Evolutionary conservation across 2,113 vertebrate species (phyloP), one percentile per base, ranked within the genome.

Genomic region (Bufo bufo): DNA sequence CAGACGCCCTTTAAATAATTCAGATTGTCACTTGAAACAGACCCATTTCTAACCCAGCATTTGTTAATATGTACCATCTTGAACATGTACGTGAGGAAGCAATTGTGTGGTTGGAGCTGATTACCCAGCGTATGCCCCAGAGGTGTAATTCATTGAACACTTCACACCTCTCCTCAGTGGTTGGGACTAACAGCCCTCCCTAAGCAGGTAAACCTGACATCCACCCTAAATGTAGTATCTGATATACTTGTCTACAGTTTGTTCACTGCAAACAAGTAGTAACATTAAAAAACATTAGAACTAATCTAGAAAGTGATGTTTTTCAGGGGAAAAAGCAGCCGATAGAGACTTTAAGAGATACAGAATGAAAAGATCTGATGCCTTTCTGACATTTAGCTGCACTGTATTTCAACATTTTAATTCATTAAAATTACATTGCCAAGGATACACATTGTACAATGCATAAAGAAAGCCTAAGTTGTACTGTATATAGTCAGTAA

Each of bases 361-460:
- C 45, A 52, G 72, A 66, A n/a, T 49, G 11, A 77, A 50, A 65
- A 86, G 59, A 86, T 77, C 72, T n/a, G 33, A 77, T 85, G 33
- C 33, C 63, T 47, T 58, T 54, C 33, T 58, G 58, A 77, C 74
- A 58, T 63, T 17, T 50, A 77, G 72, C 43, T 49, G 71, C 71
- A 85, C 84, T 82, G 45, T 88, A 71, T 33, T 80, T 47, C 4
- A 75, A 75, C 79, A 87, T 82, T 82, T 20, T 59, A 50, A 63
- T 33, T 82, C 66, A 63, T 71, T 83, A 82, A 58, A 87, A 83
- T 77, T 4, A 88, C 80, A 88, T 74, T 58, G 33, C 56, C 79
- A 87, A 72, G 14, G 50, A 82, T 63, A 82, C n/a, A 74, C 66
- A 87, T 82, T 6, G 63, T 88, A 82, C 79, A 88, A 43, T 49